Conservation (phyloP, 2,113 vertebrate genomes). For the Murina feae region DNA sequence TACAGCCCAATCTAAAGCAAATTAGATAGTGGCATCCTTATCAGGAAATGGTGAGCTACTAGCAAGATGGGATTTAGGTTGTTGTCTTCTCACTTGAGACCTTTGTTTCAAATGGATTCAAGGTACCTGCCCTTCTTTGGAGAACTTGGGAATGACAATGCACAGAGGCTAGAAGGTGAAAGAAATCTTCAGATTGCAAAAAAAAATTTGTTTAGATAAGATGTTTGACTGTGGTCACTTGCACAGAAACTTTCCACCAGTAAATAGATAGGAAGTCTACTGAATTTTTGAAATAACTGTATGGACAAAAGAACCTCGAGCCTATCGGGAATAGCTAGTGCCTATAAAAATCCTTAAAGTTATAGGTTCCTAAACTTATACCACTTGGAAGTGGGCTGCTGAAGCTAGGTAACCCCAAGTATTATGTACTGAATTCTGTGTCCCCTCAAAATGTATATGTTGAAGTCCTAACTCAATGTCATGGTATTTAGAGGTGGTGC, state of each 20-base stretch:
- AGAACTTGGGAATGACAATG: neutral
- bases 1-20: neutral
- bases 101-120: neutral
- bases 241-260: neutral
- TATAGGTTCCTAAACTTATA: neutral
- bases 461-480: neutral
- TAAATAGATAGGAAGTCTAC: neutral
- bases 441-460: neutral
- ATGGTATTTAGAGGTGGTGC: neutral
- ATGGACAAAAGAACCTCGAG: neutral
- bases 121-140: neutral
- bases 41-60: neutral
- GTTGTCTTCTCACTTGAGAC: neutral
- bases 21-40: neutral
- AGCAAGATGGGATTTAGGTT: neutral
- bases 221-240: neutral
- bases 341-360: neutral
- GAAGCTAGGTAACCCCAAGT: neutral
- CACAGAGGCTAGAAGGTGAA: neutral
- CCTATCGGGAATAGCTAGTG: neutral
- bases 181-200: neutral
- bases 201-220: slow-evolving; percentile 4
- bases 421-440: neutral
- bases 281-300: neutral
- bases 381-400: neutral